Percentiles rank a stretch among this genome's conserved stretches.
Evolutionary conservation across 2,113 vertebrate species (phyloP).

Genomic region (Amia ocellicauda): DNA sequence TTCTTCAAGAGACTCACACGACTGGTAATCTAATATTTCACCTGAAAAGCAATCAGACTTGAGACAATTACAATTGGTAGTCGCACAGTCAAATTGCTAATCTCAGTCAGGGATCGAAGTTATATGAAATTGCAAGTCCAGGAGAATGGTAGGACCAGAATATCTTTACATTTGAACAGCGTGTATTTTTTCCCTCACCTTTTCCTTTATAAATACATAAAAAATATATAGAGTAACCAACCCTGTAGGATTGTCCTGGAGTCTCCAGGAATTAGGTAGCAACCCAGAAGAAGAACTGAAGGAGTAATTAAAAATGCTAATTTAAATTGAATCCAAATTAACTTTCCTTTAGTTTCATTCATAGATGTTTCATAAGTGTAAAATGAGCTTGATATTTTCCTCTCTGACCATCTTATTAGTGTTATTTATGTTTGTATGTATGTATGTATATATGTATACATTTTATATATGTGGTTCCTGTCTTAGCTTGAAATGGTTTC

Average conservation of each 20-base stretch:
- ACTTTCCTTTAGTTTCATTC: too few species aligned
- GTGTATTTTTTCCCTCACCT: too few species aligned
- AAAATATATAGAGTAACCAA: too few species aligned
- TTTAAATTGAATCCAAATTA: too few species aligned
- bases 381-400: background rate
- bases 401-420: background rate
- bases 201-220: too few species aligned
- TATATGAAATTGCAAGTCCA: slow-evolving; percentile 18
- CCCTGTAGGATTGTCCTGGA: too few species aligned
- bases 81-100: slow-evolving; percentile 49
- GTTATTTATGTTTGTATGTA: too few species aligned
- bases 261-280: too few species aligned
- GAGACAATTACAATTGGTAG: slow-evolving; percentile 48
- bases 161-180: slow-evolving; percentile 16
- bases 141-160: slow-evolving; percentile 36
- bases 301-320: too few species aligned
- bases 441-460: background rate
- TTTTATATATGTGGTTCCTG: slow-evolving; percentile 6
- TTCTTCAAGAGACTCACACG: slow-evolving; percentile 72
- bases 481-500: slow-evolving; percentile 18
- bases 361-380: too few species aligned
- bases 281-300: too few species aligned
- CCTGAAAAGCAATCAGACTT: slow-evolving; percentile 65
- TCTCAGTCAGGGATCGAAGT: slow-evolving; percentile 36
- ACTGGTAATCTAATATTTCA: slow-evolving; percentile 67